Conservation (phyloP, 2,113 vertebrate genomes). For the Xenopus tropicalis region DNA sequence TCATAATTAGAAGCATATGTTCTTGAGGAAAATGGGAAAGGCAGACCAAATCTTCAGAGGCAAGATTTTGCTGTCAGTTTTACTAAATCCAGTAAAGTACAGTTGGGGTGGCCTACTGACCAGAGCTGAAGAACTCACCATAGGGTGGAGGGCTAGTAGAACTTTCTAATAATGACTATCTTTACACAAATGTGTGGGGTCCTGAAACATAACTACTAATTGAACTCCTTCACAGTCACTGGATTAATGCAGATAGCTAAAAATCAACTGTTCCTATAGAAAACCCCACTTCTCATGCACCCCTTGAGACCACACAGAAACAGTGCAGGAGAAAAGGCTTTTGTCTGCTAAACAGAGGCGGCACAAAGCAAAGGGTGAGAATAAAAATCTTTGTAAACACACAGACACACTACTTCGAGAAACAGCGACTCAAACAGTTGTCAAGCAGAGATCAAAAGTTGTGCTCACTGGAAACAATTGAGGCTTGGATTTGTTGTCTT, state of each 20-base stretch:
- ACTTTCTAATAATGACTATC: constrained; percentile 44
- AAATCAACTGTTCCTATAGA: constrained; percentile 50
- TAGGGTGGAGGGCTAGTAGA: constrained; percentile 45
- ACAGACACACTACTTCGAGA: constrained; percentile 57
- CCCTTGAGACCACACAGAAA: constrained; percentile 72
- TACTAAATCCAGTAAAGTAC: constrained; percentile 54
- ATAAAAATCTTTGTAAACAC: constrained; percentile 62
- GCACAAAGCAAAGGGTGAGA: constrained; percentile 53
- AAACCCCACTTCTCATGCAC: constrained; percentile 52
- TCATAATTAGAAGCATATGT: constrained; percentile 51
- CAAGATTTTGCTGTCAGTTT: constrained; percentile 51
- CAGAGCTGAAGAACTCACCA: constrained; percentile 55
- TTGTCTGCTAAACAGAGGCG: constrained; percentile 54
- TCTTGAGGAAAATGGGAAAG: constrained; percentile 32
- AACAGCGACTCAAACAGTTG: constrained; percentile 55
- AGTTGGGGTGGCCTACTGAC: constrained; percentile 52
- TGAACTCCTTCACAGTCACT: constrained; percentile 62
- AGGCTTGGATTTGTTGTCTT: constrained; percentile 32
- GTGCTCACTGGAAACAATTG: constrained; percentile 41
- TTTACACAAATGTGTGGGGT: constrained; percentile 62
- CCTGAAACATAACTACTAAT: constrained; percentile 61
- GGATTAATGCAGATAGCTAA: constrained; percentile 46
- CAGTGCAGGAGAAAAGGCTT: constrained; percentile 49
- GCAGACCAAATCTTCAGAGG: constrained; percentile 33
- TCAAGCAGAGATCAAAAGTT: constrained; percentile 64